Conservation (phyloP, 1,140 invertebrate species). For the Cherax quadricarinatus region DNA sequence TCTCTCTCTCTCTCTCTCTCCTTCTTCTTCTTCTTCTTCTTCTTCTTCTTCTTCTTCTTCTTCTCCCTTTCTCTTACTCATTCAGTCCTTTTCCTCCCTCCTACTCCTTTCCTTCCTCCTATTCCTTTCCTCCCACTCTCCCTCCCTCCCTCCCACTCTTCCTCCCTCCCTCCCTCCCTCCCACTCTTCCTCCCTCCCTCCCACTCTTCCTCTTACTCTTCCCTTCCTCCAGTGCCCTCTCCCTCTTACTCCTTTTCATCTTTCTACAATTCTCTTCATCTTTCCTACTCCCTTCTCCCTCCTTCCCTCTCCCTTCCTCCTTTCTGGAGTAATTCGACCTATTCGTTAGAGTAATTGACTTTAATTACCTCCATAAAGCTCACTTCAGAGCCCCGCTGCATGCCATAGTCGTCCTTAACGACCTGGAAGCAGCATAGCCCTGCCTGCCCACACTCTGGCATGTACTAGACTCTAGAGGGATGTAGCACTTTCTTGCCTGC, state of each 20-base stretch:
- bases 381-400: no score
- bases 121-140: not conserved
- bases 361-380: no score
- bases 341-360: no score
- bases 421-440: no score
- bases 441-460: no score
- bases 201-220: no score
- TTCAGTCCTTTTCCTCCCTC: not conserved
- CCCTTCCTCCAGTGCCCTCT: not conserved
- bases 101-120: no score
- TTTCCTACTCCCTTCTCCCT: not conserved
- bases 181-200: no score
- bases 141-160: not conserved
- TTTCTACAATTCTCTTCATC: not conserved
- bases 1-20: conserved; percentile 1
- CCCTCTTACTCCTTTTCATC: not conserved
- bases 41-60: not conserved
- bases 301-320: not conserved
- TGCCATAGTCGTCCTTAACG: no score
- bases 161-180: not conserved
- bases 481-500: no score
- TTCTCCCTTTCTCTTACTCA: not conserved
- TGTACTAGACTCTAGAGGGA: no score
- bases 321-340: no score
- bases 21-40: not conserved